phyloP scores from a whole-genome alignment of 2,888 invertebrate genomes.

The Aplocera efformata region DNA sequence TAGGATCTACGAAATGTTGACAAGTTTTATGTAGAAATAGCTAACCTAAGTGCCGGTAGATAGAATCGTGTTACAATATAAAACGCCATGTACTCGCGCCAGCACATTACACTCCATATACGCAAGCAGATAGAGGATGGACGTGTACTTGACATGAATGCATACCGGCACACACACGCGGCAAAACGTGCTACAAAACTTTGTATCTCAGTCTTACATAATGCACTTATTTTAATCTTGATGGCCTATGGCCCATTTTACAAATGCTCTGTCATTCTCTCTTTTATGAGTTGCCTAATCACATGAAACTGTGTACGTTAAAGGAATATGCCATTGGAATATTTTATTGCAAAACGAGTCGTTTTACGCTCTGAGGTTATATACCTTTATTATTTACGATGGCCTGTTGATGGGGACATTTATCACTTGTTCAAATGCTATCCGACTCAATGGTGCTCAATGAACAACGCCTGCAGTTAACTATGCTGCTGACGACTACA shows the following conservation, averaged over 20 bases:
- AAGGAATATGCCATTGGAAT: no score
- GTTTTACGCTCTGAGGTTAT: background rate
- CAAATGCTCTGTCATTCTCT: slow-evolving; percentile 26
- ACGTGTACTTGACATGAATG: slow-evolving; percentile 27
- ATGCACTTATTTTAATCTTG: slow-evolving; percentile 28
- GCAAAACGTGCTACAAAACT: slow-evolving; percentile 20
- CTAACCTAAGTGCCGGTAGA: no score
- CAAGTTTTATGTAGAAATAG: no score
- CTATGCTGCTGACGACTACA: slow-evolving; percentile 1
- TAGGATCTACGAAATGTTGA: no score
- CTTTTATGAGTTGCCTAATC: slow-evolving; percentile 14
- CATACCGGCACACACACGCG: slow-evolving; percentile 15
- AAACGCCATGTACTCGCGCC: no score
- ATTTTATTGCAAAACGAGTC: slow-evolving; percentile 9
- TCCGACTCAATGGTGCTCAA: slow-evolving; percentile 4
- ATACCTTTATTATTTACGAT: slow-evolving; percentile 3
- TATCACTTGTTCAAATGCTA: slow-evolving; percentile 17
- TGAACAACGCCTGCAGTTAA: slow-evolving; percentile 9
- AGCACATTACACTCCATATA: slow-evolving; percentile 3
- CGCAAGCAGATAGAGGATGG: slow-evolving; percentile 17
- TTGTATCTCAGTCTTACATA: slow-evolving; percentile 26
- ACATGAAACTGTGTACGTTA: slow-evolving; percentile 4
- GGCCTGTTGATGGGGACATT: slow-evolving; percentile 11
- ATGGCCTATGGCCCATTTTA: slow-evolving; percentile 21
- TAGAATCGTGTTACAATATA: no score